phyloP scores from a whole-genome alignment of 2,113 vertebrate species.

The Laticauda colubrina region DNA sequence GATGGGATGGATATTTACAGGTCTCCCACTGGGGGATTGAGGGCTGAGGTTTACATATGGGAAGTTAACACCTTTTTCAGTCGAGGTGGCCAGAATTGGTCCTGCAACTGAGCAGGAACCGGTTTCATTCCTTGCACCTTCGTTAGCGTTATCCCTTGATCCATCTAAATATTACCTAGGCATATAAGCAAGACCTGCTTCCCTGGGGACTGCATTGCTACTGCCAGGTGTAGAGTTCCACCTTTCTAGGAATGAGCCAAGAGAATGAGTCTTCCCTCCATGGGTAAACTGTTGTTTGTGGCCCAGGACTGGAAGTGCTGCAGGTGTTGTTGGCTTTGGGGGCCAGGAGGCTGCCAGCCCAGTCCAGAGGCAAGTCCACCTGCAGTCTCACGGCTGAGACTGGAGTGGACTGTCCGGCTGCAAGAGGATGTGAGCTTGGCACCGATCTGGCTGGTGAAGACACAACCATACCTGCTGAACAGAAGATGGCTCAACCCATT shows the following conservation, averaged over 20 bases:
- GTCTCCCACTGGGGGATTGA: slow-evolving; percentile 29
- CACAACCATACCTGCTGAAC: too few relatives aligned
- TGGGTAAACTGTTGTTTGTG: too few relatives aligned
- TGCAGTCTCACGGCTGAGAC: too few relatives aligned
- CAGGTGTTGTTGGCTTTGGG: neutral
- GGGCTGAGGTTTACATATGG: neutral
- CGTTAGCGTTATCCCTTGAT: neutral
- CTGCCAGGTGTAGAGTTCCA: neutral
- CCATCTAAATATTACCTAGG: neutral
- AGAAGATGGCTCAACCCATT: neutral
- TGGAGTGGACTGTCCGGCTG: too few relatives aligned
- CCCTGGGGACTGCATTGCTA: neutral
- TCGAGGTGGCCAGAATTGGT: neutral
- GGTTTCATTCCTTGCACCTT: neutral
- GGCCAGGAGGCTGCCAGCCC: neutral
- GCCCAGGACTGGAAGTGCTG: too few relatives aligned
- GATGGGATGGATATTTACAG: slow-evolving; percentile 55
- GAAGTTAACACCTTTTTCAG: neutral
- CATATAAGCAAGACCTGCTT: neutral
- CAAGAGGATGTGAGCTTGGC: neutral
- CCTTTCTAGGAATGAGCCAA: neutral
- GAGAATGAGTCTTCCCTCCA: neutral
- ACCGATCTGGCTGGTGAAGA: neutral
- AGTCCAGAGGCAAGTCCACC: neutral
- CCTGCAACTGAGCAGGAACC: neutral